Conservation (phyloP, 2,888 invertebrate species). For the Acronicta alni region DNA sequence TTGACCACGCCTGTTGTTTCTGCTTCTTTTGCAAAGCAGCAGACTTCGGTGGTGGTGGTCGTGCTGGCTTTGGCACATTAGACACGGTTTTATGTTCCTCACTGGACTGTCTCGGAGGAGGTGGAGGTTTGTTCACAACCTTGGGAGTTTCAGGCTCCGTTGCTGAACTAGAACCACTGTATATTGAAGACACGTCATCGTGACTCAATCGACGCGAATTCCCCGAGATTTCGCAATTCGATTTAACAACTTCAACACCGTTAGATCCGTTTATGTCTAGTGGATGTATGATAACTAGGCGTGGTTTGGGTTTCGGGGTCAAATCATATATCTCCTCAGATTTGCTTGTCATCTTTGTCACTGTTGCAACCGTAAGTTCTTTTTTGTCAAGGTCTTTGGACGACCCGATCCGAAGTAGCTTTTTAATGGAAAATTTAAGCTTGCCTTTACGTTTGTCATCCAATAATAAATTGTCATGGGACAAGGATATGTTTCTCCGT, state of each 20-base stretch:
- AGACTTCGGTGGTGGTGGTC: slow-evolving; percentile 93
- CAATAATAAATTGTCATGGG: slow-evolving; percentile 92
- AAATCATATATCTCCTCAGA: slow-evolving; percentile 88
- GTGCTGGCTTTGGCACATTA: slow-evolving; percentile 90
- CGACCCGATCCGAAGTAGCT: slow-evolving; percentile 94
- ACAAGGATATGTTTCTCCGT: slow-evolving; percentile 92
- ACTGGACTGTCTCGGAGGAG: slow-evolving; percentile 91
- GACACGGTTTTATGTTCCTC: slow-evolving; percentile 86
- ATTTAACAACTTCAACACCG: slow-evolving; percentile 92
- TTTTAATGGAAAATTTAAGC: slow-evolving; percentile 94
- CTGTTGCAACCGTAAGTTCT: slow-evolving; percentile 77
- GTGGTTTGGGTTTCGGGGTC: slow-evolving; percentile 91
- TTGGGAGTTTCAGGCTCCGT: slow-evolving; percentile 81
- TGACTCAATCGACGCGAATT: slow-evolving; percentile 78
- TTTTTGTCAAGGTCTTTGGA: slow-evolving; percentile 92
- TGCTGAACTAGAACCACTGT: slow-evolving; percentile 80
- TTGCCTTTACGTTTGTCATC: slow-evolving; percentile 92
- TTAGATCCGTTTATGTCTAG: slow-evolving; percentile 94
- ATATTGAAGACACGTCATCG: slow-evolving; percentile 88
- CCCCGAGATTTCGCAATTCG: slow-evolving; percentile 82
- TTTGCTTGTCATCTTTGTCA: slow-evolving; percentile 85
- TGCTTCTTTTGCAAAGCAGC: slow-evolving; percentile 90
- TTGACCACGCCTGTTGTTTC: slow-evolving; percentile 84
- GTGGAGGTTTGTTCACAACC: slow-evolving; percentile 91
- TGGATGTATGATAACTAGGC: slow-evolving; percentile 96